phyloP scores from a whole-genome alignment of 2,797 vertebrate genomes.

The Pelochelys cantorii region DNA sequence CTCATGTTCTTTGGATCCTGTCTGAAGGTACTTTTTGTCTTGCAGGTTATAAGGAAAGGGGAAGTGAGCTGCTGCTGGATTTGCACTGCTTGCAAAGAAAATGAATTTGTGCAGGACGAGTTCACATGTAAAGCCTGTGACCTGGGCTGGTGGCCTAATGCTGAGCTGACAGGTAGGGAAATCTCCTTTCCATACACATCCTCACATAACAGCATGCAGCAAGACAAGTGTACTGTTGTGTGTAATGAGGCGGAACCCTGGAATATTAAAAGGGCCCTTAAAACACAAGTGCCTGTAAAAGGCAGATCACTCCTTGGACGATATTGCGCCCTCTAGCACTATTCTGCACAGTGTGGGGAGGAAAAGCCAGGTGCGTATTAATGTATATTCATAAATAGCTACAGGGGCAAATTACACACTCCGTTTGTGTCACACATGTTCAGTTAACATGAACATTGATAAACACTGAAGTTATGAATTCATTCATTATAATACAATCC shows the following conservation, averaged over 20 bases:
- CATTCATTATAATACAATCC: background rate
- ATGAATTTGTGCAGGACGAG: slow-evolving; percentile 96
- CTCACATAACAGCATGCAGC: background rate
- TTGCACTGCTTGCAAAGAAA: slow-evolving; percentile 99
- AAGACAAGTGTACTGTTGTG: background rate
- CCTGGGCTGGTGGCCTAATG: slow-evolving; percentile 96
- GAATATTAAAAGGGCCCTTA: background rate
- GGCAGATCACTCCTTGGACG: background rate
- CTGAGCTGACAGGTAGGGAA: slow-evolving; percentile 89
- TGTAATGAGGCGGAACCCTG: background rate
- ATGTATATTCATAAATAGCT: background rate
- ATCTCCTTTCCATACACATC: background rate
- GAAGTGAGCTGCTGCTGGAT: slow-evolving; percentile 99
- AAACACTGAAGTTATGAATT: slow-evolving; percentile 21
- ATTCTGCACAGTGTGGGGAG: background rate
- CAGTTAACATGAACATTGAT: slow-evolving; percentile 2
- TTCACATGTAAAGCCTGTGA: slow-evolving; percentile 99
- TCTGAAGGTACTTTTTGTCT: slow-evolving; percentile 1
- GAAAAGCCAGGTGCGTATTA: background rate
- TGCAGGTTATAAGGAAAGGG: slow-evolving; percentile 97
- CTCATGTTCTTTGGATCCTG: background rate
- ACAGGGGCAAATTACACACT: background rate
- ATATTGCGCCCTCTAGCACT: background rate
- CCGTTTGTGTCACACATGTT: background rate
- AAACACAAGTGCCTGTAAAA: background rate